These are phyloP conservation scores for Hyposoter didymator DNA, from an alignment of 2,888 invertebrate genomes.

Conservation along the genomic window DNA sequence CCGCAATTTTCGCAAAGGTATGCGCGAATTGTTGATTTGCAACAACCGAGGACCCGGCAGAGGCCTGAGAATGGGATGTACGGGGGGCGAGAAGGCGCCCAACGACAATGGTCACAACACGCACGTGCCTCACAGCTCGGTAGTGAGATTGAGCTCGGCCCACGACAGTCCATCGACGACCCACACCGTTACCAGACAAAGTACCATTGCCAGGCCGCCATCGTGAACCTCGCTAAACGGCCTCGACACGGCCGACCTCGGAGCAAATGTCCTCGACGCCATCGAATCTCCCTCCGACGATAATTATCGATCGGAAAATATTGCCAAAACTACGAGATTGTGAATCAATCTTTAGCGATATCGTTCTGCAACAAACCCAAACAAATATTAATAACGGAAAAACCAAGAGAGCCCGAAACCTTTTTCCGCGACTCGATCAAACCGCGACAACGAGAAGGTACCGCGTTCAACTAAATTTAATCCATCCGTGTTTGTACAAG, in stretches of 20 bases:
- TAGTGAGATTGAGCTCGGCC: conserved; percentile 75
- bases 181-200: conserved; percentile 73
- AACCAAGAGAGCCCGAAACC: neutral
- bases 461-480: neutral
- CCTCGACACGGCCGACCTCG: conserved; percentile 58
- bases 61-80: conserved; percentile 75
- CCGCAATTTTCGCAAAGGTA: conserved; percentile 93
- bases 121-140: conserved; percentile 73
- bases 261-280: conserved; percentile 49
- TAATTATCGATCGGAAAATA: neutral
- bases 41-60: conserved; percentile 79
- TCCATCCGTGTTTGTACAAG: conserved; percentile 30
- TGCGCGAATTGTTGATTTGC: conserved; percentile 92
- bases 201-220: conserved; percentile 60
- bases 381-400: neutral
- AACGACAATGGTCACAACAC: conserved; percentile 73
- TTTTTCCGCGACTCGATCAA: neutral
- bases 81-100: conserved; percentile 71
- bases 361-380: neutral
- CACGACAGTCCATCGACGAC: conserved; percentile 74
- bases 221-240: conserved; percentile 68
- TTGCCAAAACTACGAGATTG: conserved; percentile 41
- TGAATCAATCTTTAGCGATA: conserved; percentile 25
- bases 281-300: conserved; percentile 33
- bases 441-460: neutral